A percentile compares a stretch with the other conserved stretches of the same genome.
Conservation (phyloP, 2,797 vertebrate species). For the Sebastes dallii region DNA sequence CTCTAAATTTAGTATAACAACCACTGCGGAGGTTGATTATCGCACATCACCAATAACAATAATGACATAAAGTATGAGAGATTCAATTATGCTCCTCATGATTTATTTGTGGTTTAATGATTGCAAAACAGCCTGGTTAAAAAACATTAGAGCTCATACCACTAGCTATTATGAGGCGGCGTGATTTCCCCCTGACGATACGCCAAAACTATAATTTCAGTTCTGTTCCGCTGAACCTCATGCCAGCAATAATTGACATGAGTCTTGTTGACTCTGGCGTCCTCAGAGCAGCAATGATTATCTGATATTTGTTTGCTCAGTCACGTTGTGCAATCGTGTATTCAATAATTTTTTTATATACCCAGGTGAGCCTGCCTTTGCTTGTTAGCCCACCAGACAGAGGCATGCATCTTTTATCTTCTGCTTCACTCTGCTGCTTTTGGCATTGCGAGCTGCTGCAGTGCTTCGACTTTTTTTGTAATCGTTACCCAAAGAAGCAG, state of each 20-base stretch:
- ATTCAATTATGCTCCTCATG: conserved; percentile 63
- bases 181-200: conserved; percentile 43
- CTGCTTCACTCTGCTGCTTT: conserved; percentile 22
- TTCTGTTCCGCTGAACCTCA: conserved; percentile 43
- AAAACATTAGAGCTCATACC: conserved; percentile 45
- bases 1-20: conserved; percentile 50
- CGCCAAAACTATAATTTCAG: conserved; percentile 24
- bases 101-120: conserved; percentile 63
- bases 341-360: conserved; percentile 57
- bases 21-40: conserved; percentile 54
- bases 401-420: conserved; percentile 42
- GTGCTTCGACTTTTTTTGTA: not conserved
- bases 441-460: conserved; percentile 20
- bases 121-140: conserved; percentile 39
- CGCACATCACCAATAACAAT: conserved; percentile 63
- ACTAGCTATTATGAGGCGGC: conserved; percentile 42
- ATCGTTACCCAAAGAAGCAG: not conserved
- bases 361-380: conserved; percentile 42
- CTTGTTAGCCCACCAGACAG: conserved; percentile 47
- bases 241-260: conserved; percentile 50
- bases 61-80: conserved; percentile 54
- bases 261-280: conserved; percentile 43
- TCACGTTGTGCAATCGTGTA: conserved; percentile 42
- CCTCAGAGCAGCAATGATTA: conserved; percentile 60
- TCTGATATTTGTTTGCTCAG: conserved; percentile 62